Conservation (phyloP, 2,888 invertebrate species). For the Flabesymbios commensalis region DNA sequence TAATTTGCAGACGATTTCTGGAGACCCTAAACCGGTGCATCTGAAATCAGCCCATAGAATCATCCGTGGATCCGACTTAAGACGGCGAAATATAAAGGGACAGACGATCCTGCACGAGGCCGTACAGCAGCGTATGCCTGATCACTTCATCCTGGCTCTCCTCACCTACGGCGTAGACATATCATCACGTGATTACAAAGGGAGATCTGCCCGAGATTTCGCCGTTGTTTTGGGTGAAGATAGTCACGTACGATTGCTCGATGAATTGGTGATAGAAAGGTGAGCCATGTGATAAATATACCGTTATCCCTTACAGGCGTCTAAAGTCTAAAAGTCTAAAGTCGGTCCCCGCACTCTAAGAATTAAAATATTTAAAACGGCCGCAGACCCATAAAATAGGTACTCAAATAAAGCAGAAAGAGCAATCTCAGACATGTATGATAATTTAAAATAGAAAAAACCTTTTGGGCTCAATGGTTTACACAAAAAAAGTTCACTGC, state of each 20-base stretch:
- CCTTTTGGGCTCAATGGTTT: too few relatives aligned
- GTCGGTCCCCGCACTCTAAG: too few relatives aligned
- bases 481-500: too few relatives aligned
- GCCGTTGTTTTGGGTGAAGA: constrained; percentile 2
- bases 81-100: constrained; percentile 40
- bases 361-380: too few relatives aligned
- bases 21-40: constrained; percentile 40
- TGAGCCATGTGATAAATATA: too few relatives aligned
- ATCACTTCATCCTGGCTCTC: constrained; percentile 18
- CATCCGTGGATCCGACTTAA: constrained; percentile 43
- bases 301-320: too few relatives aligned
- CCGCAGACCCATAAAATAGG: too few relatives aligned
- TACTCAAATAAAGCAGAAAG: too few relatives aligned
- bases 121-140: constrained; percentile 38
- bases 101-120: constrained; percentile 47
- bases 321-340: too few relatives aligned
- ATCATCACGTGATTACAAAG: constrained; percentile 13
- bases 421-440: too few relatives aligned
- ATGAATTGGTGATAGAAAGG: constrained; percentile 12
- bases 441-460: too few relatives aligned
- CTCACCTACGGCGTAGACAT: constrained; percentile 11
- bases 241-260: constrained; percentile 12
- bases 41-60: constrained; percentile 42
- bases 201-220: constrained; percentile 17
- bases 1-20: constrained; percentile 40